Evolutionary conservation across 2,888 invertebrate genomes (phyloP).

Genomic region (Lasioglossum calceatum): DNA sequence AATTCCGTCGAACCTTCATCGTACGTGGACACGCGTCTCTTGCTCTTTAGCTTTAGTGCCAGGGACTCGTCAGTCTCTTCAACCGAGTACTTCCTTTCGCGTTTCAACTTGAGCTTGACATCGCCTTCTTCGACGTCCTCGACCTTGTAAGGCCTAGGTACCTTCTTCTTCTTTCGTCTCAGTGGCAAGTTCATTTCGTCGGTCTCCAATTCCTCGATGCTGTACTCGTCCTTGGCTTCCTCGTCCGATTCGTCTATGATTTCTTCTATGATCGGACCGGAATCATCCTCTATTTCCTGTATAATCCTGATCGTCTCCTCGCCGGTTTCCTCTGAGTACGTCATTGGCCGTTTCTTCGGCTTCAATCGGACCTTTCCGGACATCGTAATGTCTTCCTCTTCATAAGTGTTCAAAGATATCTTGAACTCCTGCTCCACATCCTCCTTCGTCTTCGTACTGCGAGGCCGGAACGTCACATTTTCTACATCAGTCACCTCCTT

Average conservation of each 20-base stretch:
- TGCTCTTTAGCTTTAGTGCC: slow-evolving; percentile 89
- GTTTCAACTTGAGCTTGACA: slow-evolving; percentile 83
- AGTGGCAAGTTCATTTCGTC: slow-evolving; percentile 83
- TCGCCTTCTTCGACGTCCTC: slow-evolving; percentile 86
- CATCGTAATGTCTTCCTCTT: slow-evolving; percentile 95
- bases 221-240: slow-evolving; percentile 86
- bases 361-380: slow-evolving; percentile 93
- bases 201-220: slow-evolving; percentile 80
- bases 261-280: slow-evolving; percentile 87
- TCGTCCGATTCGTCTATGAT: slow-evolving; percentile 88
- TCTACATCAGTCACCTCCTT: slow-evolving; percentile 91
- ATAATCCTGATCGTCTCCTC: slow-evolving; percentile 90
- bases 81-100: slow-evolving; percentile 84
- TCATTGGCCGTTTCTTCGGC: slow-evolving; percentile 88
- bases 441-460: slow-evolving; percentile 91
- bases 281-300: slow-evolving; percentile 88
- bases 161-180: slow-evolving; percentile 76
- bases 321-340: slow-evolving; percentile 91
- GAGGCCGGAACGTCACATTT: slow-evolving; percentile 92
- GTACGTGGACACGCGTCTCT: slow-evolving; percentile 88
- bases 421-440: slow-evolving; percentile 96
- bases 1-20: slow-evolving; percentile 86
- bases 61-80: slow-evolving; percentile 88
- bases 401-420: slow-evolving; percentile 93
- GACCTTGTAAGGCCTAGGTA: slow-evolving; percentile 83